Percentiles rank a stretch among this genome's conserved stretches.
Evolutionary conservation across 1,140 invertebrate genomes (phyloP).

Genomic region (Episyrphus balteatus): DNA sequence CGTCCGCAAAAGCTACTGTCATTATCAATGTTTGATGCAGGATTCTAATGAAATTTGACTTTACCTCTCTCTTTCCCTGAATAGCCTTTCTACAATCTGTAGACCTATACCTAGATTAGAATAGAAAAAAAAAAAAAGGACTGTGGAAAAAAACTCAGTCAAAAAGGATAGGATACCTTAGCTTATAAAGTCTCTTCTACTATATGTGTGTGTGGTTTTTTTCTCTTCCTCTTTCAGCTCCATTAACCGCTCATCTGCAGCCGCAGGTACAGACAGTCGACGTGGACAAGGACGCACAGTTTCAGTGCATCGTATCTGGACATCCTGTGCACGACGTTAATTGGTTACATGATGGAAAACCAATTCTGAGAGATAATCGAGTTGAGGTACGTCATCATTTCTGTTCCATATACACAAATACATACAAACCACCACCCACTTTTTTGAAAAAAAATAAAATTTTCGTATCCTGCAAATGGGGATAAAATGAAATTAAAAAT

Average conservation of each 20-base stretch:
- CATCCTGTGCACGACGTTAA: constrained; percentile 67
- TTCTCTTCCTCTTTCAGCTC: constrained; percentile 41
- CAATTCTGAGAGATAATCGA: constrained; percentile 50
- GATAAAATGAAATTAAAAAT: too few relatives aligned
- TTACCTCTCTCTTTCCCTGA: too few relatives aligned
- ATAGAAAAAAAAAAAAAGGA: not conserved
- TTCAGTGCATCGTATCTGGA: constrained; percentile 77
- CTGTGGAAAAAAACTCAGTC: not conserved
- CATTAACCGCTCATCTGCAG: constrained; percentile 59
- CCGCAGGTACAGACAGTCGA: constrained; percentile 67
- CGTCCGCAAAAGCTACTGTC: too few relatives aligned
- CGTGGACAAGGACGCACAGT: constrained; percentile 65
- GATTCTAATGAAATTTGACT: too few relatives aligned
- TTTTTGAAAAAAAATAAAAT: not conserved
- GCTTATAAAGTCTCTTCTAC: not conserved
- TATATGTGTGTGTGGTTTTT: not conserved
- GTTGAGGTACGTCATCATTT: constrained; percentile 36
- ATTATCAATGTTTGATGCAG: too few relatives aligned
- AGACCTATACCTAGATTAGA: too few relatives aligned
- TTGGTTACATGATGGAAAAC: constrained; percentile 75
- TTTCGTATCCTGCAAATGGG: not conserved
- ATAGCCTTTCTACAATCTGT: too few relatives aligned
- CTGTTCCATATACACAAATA: not conserved
- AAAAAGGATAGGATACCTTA: not conserved
- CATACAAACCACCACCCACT: not conserved